Evolutionary conservation across 2,888 invertebrate species (phyloP), one percentile per base, ranked within the genome.

Genomic region (Eupelmus urozonus): DNA sequence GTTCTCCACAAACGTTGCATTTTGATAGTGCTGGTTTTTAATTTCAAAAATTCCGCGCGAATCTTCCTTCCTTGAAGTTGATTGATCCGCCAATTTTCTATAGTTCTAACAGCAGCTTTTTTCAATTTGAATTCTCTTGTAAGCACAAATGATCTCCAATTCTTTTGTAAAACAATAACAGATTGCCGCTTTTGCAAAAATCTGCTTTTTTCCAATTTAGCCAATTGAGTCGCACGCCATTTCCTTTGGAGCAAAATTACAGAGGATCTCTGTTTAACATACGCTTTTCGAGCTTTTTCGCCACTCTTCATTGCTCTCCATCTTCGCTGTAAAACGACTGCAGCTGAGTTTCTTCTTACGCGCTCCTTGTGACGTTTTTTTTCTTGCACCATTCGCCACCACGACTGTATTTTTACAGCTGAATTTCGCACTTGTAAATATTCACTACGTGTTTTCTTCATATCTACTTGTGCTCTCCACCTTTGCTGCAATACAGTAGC

Each of bases 231-330:
- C n/a, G 86, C 90, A 88, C 89, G 89, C 82, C 87, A 92, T 51
- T 86, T 84, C 27, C 82, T 88, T 84, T 92, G 92, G 78, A 92
- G 89, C n/a, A 85, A 53, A 25, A 90, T 82, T 3, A 86, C 85
- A 9, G 91, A 86, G 0, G 80, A 80, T 40, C 63, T 79, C 5
- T 75, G 49, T 18, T 76, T 67, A 1, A 73, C 20, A 65, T 82
- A 85, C 11, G 73, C 29, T 40, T 23, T 25, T 25, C 80, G 73
- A 2, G 16, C 62, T 16, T 70, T 29, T 23, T 70, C 59, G 13
- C 75, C 59, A 13, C 40, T 18, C 78, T 76, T 77, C 55, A 83
- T 7, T 23, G 86, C 86, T 70, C 90, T 88, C 83, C 88, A 90
- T 51, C 85, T 84, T 74, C 82, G 84, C 80, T 92, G 83, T 34